Evolutionary conservation across 2,888 invertebrate genomes (phyloP), one percentile per base, ranked within the genome.

Genomic region (Eubasilissa splendida): DNA sequence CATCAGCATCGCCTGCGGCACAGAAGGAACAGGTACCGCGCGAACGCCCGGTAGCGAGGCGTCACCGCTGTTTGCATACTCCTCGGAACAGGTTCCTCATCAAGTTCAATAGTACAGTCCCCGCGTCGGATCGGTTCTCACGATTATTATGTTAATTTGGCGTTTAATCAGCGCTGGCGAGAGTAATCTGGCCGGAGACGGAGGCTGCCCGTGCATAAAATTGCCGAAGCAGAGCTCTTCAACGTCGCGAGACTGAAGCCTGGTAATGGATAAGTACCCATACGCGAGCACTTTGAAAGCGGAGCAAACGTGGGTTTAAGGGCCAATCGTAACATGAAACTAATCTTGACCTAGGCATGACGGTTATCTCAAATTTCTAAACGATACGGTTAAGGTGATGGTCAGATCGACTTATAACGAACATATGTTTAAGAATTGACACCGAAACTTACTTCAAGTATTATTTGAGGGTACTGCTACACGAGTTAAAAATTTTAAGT

Each of bases 111-210:
- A 52, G 54, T 70, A 70, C 70, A 70, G 70, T 70, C 70, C 7
- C 70, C 70, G 70, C 70, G 52, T 53, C 70, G 70, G 70, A 70
- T 70, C 70, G 79, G 80, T 83, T 83, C 83, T 79, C 83, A 83
- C 83, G 83, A 81, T 83, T 83, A 83, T 83, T 83, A 83, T 83
- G 83, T 82, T 82, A 83, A 83, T 83, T 82, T 63, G 79, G 80
- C 83, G 77, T 82, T 81, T 83, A 83, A 83, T 82, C 82, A 80
- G 74, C 80, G 83, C 75, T 60, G 59, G 59, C 79, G 76, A 75
- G 76, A 71, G 71, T 63, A 31, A 78, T 63, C 78, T 59, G 59
- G 71, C 75, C 42, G 73, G 71, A 73, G 71, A 58, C 73, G 60
- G 53, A 78, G 65, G 73, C 77, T 71, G 60, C 58, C 10, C 52